Evolutionary conservation across 2,113 vertebrate species (phyloP).

Genomic region (Chaetorhynchus papuensis): DNA sequence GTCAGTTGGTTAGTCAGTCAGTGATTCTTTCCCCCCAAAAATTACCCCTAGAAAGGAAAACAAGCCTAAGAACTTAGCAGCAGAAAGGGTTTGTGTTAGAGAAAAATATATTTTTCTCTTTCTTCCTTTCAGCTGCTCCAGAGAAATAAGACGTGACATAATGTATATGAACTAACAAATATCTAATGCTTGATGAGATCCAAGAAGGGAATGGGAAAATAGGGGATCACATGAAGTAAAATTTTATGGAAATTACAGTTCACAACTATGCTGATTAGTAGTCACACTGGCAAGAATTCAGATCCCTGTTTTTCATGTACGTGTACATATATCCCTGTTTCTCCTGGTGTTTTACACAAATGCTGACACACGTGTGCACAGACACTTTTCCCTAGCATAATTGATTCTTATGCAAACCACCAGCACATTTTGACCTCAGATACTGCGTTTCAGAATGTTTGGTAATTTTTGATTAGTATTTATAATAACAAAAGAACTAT

Average conservation of each 20-base stretch:
- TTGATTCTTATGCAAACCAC: background rate
- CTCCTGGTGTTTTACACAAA: background rate
- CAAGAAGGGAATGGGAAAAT: background rate
- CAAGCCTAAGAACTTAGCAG: background rate
- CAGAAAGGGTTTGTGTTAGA: background rate
- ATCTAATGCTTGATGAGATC: background rate
- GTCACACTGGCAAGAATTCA: background rate
- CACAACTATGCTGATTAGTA: background rate
- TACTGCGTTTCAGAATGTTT: background rate
- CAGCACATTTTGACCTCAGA: background rate
- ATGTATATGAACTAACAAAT: background rate
- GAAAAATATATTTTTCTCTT: background rate
- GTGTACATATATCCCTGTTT: background rate
- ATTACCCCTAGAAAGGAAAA: background rate
- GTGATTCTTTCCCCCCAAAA: background rate
- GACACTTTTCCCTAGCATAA: background rate
- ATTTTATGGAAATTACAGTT: background rate
- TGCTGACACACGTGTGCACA: accelerated
- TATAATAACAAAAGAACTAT: background rate
- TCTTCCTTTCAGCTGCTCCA: background rate
- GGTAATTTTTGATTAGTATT: background rate
- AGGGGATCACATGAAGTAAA: background rate
- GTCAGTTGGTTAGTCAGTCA: constrained; percentile 4
- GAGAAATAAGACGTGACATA: background rate
- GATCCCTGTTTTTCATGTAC: background rate